Evolutionary conservation across 2,797 vertebrate species (phyloP).

Genomic region (Pachyuromys duprasi): DNA sequence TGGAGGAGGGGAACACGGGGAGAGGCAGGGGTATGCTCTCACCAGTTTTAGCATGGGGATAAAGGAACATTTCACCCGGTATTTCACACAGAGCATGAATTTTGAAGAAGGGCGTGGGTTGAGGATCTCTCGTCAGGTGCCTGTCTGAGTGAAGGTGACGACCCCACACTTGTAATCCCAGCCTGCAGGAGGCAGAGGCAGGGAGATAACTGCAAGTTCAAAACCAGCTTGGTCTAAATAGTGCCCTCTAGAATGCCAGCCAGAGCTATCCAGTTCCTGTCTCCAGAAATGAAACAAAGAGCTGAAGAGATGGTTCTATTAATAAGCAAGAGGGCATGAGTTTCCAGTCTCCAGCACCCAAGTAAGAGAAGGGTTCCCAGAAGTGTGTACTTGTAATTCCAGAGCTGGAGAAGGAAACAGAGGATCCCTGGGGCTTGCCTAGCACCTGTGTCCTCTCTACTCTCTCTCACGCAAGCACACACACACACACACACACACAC

Average conservation of each 20-base stretch:
- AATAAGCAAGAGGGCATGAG: not conserved
- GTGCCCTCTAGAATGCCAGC: not conserved
- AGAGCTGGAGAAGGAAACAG: not conserved
- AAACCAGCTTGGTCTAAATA: not conserved
- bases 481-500: not conserved
- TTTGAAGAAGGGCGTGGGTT: not conserved
- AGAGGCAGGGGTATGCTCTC: not conserved
- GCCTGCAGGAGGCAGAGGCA: not conserved
- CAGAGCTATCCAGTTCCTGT: not conserved
- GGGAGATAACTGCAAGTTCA: not conserved
- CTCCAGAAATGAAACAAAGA: not conserved
- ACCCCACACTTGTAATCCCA: not conserved
- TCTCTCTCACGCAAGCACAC: not conserved
- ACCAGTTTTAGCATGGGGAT: not conserved
- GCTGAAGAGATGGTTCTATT: too few relatives aligned
- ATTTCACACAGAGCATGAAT: not conserved
- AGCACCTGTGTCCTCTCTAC: too few relatives aligned
- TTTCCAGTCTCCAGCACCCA: not conserved
- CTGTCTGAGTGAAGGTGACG: not conserved
- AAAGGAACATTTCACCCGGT: not conserved
- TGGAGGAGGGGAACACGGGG: fast-evolving
- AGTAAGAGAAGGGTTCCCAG: not conserved
- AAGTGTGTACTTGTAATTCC: not conserved
- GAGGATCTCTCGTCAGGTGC: not conserved
- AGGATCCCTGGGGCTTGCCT: not conserved